These are phyloP conservation scores for Aphelinus certus DNA, from an alignment of 1,140 invertebrate species.

Conservation along the genomic window DNA sequence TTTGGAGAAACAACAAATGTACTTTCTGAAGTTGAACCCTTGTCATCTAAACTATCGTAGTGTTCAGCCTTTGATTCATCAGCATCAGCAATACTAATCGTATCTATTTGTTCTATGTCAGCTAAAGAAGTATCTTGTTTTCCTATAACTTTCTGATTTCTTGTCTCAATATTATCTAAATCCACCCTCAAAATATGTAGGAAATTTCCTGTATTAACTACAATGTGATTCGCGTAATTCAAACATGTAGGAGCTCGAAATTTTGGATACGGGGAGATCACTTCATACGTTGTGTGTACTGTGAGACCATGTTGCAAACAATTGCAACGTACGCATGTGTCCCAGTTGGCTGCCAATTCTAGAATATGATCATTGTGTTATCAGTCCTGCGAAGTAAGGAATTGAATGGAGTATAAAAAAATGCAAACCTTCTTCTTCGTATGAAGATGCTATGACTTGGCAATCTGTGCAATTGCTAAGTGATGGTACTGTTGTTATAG, in stretches of 20 bases:
- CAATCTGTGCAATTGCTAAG: constrained; percentile 72
- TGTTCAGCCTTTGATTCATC: constrained; percentile 53
- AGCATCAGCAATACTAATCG: constrained; percentile 57
- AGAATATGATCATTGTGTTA: constrained; percentile 38
- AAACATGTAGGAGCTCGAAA: constrained; percentile 72
- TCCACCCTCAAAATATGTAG: constrained; percentile 72
- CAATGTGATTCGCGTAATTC: constrained; percentile 72
- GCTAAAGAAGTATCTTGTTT: constrained; percentile 52
- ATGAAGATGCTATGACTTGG: constrained; percentile 68
- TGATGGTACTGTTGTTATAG: constrained; percentile 70
- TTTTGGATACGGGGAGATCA: constrained; percentile 74
- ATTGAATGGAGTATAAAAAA: neutral
- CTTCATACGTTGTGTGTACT: constrained; percentile 76
- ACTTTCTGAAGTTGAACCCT: constrained; percentile 49
- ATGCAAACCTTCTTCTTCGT: constrained; percentile 69
- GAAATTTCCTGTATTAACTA: constrained; percentile 79
- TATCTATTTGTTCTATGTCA: constrained; percentile 54
- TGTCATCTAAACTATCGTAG: constrained; percentile 53
- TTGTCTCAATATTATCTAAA: constrained; percentile 57
- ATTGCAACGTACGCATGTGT: constrained; percentile 67
- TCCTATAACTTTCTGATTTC: constrained; percentile 49
- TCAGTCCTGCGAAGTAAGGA: neutral
- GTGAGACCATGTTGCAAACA: constrained; percentile 76
- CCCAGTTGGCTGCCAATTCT: constrained; percentile 71
- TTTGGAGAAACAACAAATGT: constrained; percentile 49